Evolutionary conservation across 2,113 vertebrate genomes (phyloP).

Genomic region (Siniperca knerii): DNA sequence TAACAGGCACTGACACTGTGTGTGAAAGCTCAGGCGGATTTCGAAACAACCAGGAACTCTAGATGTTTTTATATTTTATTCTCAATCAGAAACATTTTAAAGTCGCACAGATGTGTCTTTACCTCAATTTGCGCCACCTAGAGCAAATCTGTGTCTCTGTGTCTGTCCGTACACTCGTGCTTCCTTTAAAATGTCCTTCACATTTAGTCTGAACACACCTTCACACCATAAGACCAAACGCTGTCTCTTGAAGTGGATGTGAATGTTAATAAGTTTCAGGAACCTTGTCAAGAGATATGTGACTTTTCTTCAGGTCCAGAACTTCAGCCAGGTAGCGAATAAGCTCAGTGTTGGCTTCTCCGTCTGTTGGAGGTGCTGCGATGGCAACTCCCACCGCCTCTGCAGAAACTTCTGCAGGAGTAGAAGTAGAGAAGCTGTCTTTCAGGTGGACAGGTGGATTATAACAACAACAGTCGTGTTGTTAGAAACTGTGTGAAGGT

Average conservation of each 20-base stretch:
- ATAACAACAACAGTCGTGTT: fast-evolving
- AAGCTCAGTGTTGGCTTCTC: constrained; percentile 93
- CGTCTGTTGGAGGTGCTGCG: constrained; percentile 92
- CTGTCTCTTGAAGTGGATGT: neutral
- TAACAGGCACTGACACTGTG: too few species aligned
- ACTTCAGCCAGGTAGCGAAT: constrained; percentile 91
- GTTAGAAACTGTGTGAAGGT: fast-evolving
- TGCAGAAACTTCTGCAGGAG: constrained; percentile 84
- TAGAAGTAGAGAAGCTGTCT: neutral
- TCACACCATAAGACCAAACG: neutral
- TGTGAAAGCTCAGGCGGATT: too few species aligned
- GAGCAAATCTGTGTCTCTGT: neutral
- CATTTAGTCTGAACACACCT: neutral
- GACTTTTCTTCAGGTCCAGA: constrained; percentile 90
- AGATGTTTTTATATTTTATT: too few species aligned
- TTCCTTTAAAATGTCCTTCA: neutral
- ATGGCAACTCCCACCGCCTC: constrained; percentile 91
- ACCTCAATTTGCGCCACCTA: too few species aligned
- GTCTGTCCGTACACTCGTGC: neutral
- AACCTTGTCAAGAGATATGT: constrained; percentile 91
- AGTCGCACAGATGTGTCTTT: neutral
- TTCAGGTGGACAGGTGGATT: too few species aligned
- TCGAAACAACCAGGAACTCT: too few species aligned
- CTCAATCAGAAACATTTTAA: neutral
- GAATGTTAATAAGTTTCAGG: neutral